A percentile compares a stretch with the other conserved stretches of the same genome.
These are phyloP conservation scores for Petrocephalus schoutedeni DNA, from an alignment of 2,797 vertebrate species.

Conservation along the genomic window DNA sequence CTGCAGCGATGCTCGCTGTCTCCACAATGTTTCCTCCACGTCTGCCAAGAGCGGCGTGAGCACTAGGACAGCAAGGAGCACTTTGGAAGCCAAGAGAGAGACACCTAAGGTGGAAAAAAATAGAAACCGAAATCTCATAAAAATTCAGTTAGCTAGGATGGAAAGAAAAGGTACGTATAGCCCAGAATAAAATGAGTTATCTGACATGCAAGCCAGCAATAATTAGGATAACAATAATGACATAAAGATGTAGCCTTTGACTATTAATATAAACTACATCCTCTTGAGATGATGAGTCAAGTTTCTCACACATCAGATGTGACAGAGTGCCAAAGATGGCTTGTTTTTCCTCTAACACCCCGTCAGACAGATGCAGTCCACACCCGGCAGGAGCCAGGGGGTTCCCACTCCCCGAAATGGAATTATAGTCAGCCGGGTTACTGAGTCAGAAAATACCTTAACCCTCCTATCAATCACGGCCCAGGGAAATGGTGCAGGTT, in stretches of 20 bases:
- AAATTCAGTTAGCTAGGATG: neutral
- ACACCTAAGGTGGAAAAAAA: neutral
- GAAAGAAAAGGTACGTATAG: neutral
- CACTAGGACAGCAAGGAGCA: neutral
- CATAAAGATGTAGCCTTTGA: neutral
- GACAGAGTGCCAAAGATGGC: neutral
- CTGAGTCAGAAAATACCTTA: conserved; percentile 31
- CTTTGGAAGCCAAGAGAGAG: neutral
- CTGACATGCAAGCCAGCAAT: neutral
- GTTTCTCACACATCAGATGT: neutral
- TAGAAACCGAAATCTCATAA: neutral
- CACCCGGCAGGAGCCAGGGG: neutral
- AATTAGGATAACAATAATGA: neutral
- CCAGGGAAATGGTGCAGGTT: conserved; percentile 13
- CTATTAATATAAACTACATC: neutral
- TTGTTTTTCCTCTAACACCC: neutral
- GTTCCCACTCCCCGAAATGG: conserved; percentile 17
- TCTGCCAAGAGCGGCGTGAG: conserved; percentile 6
- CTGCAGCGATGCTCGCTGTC: neutral
- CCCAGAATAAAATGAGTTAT: neutral
- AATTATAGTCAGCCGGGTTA: conserved; percentile 32
- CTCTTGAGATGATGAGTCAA: neutral
- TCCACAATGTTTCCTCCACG: neutral
- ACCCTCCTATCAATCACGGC: conserved; percentile 28
- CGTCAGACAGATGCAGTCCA: neutral